Base-by-base conservation (phyloP, 2,888 invertebrate genomes). In the Boloria selene region DNA sequence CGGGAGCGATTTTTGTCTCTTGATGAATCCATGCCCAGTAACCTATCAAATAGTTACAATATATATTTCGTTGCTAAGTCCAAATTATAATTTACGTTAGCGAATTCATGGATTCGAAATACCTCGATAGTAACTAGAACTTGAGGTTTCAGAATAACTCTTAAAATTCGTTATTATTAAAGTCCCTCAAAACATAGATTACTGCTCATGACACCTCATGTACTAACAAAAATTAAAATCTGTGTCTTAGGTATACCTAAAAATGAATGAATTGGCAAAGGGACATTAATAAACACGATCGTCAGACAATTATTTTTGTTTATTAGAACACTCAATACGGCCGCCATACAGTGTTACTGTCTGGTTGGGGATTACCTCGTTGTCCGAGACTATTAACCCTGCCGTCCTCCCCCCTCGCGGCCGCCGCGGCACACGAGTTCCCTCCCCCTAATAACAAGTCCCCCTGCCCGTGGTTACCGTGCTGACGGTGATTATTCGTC, bases 291-390 rank as follows among this genome's bases (percentile, higher is more conserved):
- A 59, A 59, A 59, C 49, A 58, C 22, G 18, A 13, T 49, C 49
- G 49, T 31, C 17, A 18, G 51, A 22, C 31, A 52, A 38, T 58
- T 38, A 52, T 52, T 58, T 54, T 55, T 26, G 45, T 65, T 61
- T 47, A 47, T 55, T 45, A 38, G 54, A 64, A 55, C 61, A 75
- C 83, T 91, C 93, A 96, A 92, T 96, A 96, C 74, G 96, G 96
- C 86, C 96, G 92, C 96, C 96, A 96, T 61, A 96, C 96, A 53
- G 95, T 95, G 80, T 95, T 94, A 73, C 93, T 93, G 70, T 93
- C 93, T 68, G 93, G 94, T 73, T 94, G 94, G 17, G 93, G 93
- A 72, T 94, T 94, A n/a, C 94, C 94, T 73, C 94, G 86, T 73
- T 93, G 94, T 42, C 92, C 93, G 45, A 92, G 79, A 73, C 85